Conservation (phyloP, 2,888 invertebrate genomes). For the Dryadula phaetusa region DNA sequence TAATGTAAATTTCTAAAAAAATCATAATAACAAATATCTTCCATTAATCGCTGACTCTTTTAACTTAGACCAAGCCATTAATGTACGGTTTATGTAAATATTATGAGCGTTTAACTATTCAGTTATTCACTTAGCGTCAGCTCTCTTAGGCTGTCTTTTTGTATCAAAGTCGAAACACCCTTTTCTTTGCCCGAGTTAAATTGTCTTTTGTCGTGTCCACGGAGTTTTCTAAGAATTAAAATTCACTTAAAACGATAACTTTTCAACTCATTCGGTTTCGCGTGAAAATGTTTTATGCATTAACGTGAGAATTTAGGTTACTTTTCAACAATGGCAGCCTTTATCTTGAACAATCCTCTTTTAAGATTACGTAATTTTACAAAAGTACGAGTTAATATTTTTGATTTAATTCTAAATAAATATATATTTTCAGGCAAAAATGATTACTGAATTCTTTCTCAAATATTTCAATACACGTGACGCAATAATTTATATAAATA, state of each 20-base stretch:
- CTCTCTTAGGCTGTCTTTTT: slow-evolving; percentile 72
- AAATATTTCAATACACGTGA: too few relatives aligned
- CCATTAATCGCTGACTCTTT: slow-evolving; percentile 50
- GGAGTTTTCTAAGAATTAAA: slow-evolving; percentile 52
- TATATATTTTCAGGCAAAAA: too few relatives aligned
- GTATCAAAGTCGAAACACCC: slow-evolving; percentile 65
- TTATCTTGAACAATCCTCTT: slow-evolving; percentile 2
- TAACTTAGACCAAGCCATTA: slow-evolving; percentile 64
- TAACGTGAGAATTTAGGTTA: slow-evolving; percentile 6
- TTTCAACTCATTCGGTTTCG: slow-evolving; percentile 36
- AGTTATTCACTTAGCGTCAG: slow-evolving; percentile 81
- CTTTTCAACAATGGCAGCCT: slow-evolving; percentile 14
- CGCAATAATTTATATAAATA: too few relatives aligned
- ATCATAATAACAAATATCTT: too few relatives aligned
- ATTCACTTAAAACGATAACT: slow-evolving; percentile 66
- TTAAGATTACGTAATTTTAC: not conserved
- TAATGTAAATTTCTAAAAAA: too few relatives aligned
- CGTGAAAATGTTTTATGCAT: slow-evolving; percentile 28
- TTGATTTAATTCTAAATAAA: not conserved
- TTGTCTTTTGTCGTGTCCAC: slow-evolving; percentile 50
- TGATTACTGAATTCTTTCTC: too few relatives aligned
- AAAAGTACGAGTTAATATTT: not conserved
- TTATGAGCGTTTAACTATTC: slow-evolving; percentile 83
- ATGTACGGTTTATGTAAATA: slow-evolving; percentile 82
- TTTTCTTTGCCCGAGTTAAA: slow-evolving; percentile 53